These are phyloP conservation scores for Oryzias javanicus DNA, from an alignment of 2,113 vertebrate genomes.

Conservation along the genomic window DNA sequence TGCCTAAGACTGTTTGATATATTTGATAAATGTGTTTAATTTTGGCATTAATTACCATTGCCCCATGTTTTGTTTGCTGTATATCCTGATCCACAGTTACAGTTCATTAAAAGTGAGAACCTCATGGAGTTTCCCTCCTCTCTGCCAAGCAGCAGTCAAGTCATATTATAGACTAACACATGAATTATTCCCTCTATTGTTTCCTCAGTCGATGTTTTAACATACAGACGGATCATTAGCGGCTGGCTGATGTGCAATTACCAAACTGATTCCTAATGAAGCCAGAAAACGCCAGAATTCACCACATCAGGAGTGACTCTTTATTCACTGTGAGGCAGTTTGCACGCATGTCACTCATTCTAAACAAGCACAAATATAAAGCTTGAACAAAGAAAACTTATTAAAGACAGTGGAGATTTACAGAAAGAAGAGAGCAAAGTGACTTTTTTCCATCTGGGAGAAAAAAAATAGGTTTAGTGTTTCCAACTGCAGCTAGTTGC, in stretches of 20 bases:
- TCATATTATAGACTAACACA: slow-evolving; percentile 23
- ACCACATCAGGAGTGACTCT: background rate
- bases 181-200: slow-evolving; percentile 32
- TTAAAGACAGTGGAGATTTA: background rate
- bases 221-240: slow-evolving; percentile 29
- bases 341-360: background rate
- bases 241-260: slow-evolving; percentile 35
- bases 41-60: no score
- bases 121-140: background rate
- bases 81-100: no score
- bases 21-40: no score
- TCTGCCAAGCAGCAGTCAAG: slow-evolving; percentile 14
- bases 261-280: slow-evolving; percentile 31
- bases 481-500: no score
- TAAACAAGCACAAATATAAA: background rate
- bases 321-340: slow-evolving; percentile 2
- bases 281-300: slow-evolving; percentile 12
- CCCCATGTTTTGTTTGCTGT: no score
- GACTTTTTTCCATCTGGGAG: no score
- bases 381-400: background rate
- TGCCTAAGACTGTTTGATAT: no score
- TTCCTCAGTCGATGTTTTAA: slow-evolving; percentile 14
- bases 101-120: background rate
- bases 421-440: background rate
- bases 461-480: no score